These are phyloP conservation scores for Callyntrura guangdongensis DNA, from an alignment of 2,888 invertebrate genomes.

Conservation along the genomic window DNA sequence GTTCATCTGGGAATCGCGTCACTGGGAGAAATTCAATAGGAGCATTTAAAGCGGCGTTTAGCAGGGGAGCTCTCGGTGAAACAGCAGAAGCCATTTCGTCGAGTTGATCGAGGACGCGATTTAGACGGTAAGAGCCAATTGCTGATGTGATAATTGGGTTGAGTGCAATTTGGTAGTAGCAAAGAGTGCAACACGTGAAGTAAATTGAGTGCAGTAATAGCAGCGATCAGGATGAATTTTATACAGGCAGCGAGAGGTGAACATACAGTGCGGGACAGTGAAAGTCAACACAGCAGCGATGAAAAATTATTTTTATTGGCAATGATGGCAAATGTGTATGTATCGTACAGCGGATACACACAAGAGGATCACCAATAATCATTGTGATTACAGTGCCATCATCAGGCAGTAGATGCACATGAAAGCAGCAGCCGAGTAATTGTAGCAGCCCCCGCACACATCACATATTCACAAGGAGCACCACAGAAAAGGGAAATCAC, in stretches of 20 bases:
- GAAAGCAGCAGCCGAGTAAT: conserved; percentile 63
- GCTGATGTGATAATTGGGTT: conserved; percentile 52
- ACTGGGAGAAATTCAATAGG: conserved; percentile 85
- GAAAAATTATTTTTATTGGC: conserved; percentile 35
- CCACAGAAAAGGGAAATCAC: conserved; percentile 72
- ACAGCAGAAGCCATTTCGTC: conserved; percentile 84
- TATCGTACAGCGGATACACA: conserved; percentile 27
- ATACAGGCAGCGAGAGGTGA: conserved; percentile 52
- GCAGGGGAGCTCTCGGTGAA: conserved; percentile 80
- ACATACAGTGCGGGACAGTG: conserved; percentile 36
- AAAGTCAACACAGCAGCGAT: conserved; percentile 50
- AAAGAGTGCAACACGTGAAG: conserved; percentile 57
- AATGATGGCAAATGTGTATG: neutral
- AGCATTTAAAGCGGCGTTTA: conserved; percentile 82
- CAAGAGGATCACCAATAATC: conserved; percentile 57
- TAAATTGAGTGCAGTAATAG: conserved; percentile 36
- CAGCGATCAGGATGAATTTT: conserved; percentile 44
- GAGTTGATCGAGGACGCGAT: conserved; percentile 83
- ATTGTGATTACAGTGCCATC: conserved; percentile 58
- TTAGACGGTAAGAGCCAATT: conserved; percentile 82
- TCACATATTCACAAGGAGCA: conserved; percentile 75
- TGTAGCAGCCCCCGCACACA: conserved; percentile 70
- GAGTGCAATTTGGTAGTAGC: conserved; percentile 58
- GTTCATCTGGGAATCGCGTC: conserved; percentile 85
- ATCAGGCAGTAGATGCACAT: conserved; percentile 68